phyloP scores from a whole-genome alignment of 1,140 invertebrate genomes.

The Chrysomallon squamiferum region DNA sequence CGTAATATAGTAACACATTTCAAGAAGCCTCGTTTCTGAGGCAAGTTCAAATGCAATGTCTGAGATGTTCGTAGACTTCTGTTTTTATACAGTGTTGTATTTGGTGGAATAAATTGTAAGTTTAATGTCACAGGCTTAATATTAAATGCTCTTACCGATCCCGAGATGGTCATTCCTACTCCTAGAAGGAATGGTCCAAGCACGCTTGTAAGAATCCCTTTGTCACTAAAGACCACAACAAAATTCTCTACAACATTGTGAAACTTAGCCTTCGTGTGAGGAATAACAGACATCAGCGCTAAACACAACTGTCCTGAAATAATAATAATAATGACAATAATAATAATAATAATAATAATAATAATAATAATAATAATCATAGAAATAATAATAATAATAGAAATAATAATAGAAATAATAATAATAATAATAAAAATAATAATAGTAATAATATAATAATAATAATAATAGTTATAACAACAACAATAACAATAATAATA shows the following conservation, averaged over 20 bases:
- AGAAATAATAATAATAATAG: neutral
- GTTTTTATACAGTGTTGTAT: too few species aligned
- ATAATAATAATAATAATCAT: too few species aligned
- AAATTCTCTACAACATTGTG: conserved; percentile 28
- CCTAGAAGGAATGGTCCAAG: conserved; percentile 47
- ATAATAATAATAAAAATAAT: neutral
- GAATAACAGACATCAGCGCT: conserved; percentile 39
- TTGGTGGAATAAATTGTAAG: too few species aligned
- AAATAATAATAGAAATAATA: neutral
- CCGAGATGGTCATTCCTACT: conserved; percentile 46
- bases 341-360: neutral
- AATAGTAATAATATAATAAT: too few species aligned
- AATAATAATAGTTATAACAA: too few species aligned
- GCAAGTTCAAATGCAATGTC: too few species aligned
- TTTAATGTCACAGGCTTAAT: too few species aligned
- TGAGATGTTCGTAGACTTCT: too few species aligned
- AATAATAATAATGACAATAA: conserved; percentile 2
- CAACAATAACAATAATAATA: too few species aligned
- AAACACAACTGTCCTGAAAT: conserved; percentile 46
- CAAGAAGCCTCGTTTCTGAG: too few species aligned
- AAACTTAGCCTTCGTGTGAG: conserved; percentile 31
- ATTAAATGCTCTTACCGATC: conserved; percentile 52
- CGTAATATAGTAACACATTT: too few species aligned
- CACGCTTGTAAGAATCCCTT: conserved; percentile 38
- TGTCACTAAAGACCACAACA: conserved; percentile 28